These are phyloP conservation scores for Schizopygopsis pylzovi DNA, from an alignment of 2,797 vertebrate species.

Conservation along the genomic window DNA sequence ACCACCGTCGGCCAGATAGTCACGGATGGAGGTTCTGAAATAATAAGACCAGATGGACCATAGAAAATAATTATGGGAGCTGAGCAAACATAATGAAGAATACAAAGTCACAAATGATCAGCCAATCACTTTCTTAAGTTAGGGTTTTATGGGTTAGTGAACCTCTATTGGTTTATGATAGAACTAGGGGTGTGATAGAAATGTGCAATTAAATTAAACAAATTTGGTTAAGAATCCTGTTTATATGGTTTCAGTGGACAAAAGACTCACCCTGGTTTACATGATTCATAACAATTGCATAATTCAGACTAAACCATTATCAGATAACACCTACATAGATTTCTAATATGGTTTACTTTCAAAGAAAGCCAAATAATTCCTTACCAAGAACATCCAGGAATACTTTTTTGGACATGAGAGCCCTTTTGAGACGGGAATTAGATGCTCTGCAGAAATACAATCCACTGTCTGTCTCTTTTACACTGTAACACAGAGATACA, in stretches of 20 bases:
- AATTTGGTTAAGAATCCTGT: background rate
- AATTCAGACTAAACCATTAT: background rate
- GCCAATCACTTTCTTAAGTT: background rate
- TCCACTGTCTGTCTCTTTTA: constrained; percentile 73
- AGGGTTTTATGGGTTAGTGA: background rate
- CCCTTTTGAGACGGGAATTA: constrained; percentile 72
- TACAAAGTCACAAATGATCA: background rate
- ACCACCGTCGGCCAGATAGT: constrained; percentile 72
- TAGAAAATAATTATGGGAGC: background rate
- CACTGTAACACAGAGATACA: constrained; percentile 63
- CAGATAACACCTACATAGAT: background rate
- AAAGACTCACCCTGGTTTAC: too few relatives aligned
- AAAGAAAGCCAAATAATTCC: background rate
- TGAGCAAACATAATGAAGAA: background rate
- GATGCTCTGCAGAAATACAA: constrained; percentile 79
- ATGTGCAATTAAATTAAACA: background rate
- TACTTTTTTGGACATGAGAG: constrained; percentile 72
- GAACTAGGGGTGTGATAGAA: background rate
- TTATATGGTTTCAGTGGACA: background rate
- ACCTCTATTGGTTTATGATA: background rate
- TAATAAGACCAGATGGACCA: constrained; percentile 30
- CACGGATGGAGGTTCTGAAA: constrained; percentile 74
- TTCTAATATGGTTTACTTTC: background rate
- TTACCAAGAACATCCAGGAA: constrained; percentile 75
- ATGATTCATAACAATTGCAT: background rate